phyloP scores from a whole-genome alignment of 2,797 vertebrate genomes.

The Emys orbicularis region DNA sequence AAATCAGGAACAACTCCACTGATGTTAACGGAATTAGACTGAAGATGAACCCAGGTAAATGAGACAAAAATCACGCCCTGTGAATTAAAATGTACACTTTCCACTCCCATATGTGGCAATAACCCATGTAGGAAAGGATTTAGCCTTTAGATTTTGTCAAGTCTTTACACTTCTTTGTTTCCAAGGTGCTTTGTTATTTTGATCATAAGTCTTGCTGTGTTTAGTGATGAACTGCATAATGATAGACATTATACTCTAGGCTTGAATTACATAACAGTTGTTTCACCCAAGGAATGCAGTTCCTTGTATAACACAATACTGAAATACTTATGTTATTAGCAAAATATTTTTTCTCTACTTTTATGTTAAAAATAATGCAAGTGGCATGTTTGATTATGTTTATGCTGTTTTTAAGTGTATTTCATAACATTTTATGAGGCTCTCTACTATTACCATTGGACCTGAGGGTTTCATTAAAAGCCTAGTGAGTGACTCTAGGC shows the following conservation, averaged over 20 bases:
- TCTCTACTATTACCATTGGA: not conserved
- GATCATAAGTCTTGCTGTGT: not conserved
- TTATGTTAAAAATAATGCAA: not conserved
- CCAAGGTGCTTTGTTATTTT: not conserved
- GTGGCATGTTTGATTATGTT: not conserved
- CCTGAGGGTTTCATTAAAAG: conserved; percentile 18
- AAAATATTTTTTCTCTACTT: not conserved
- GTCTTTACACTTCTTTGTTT: not conserved
- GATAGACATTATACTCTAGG: not conserved
- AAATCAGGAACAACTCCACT: not conserved
- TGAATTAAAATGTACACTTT: not conserved
- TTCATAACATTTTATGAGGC: conserved; percentile 2
- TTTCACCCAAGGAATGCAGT: not conserved
- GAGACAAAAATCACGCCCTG: not conserved
- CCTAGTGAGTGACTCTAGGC: not conserved
- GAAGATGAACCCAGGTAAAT: rapidly evolving
- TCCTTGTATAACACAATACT: rapidly evolving
- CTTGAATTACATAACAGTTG: not conserved
- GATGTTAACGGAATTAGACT: not conserved
- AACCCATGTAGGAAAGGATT: rapidly evolving
- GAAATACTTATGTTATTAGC: not conserved
- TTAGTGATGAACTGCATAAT: not conserved
- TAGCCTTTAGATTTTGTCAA: not conserved
- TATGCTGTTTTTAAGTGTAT: not conserved
- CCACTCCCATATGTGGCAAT: not conserved